Evolutionary conservation across 2,888 invertebrate species (phyloP).

Genomic region (Asteroscopus sphinx): DNA sequence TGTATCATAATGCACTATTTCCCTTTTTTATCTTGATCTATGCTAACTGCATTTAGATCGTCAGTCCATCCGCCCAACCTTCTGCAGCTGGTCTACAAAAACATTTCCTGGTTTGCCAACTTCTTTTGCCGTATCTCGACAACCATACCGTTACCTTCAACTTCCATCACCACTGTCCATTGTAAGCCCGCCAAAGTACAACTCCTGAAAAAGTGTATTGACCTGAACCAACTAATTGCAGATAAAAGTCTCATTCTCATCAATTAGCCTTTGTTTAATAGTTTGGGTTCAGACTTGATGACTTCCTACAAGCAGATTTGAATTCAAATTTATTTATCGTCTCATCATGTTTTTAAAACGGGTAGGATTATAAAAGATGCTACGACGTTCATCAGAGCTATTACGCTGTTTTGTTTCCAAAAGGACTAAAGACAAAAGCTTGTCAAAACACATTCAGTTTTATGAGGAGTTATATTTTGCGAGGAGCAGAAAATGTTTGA

Average conservation of each 20-base stretch:
- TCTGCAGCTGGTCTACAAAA: neutral
- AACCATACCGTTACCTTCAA: too few relatives aligned
- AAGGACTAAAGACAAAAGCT: conserved; percentile 6
- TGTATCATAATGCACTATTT: too few relatives aligned
- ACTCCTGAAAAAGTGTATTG: too few relatives aligned
- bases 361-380: neutral
- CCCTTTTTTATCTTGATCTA: too few relatives aligned
- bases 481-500: neutral
- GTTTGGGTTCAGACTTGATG: conserved; percentile 9
- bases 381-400: too few relatives aligned
- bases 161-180: too few relatives aligned
- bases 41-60: too few relatives aligned
- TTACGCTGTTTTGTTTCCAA: neutral
- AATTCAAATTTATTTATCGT: neutral
- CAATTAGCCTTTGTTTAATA: conserved; percentile 7
- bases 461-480: conserved; percentile 9
- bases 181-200: too few relatives aligned
- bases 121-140: too few relatives aligned
- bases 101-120: too few relatives aligned
- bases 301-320: conserved; percentile 3
- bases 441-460: conserved; percentile 2
- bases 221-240: too few relatives aligned
- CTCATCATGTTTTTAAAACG: neutral
- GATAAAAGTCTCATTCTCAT: neutral
- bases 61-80: too few relatives aligned